Base-by-base conservation (phyloP, 2,113 vertebrate genomes). In the Rutilus rutilus region DNA sequence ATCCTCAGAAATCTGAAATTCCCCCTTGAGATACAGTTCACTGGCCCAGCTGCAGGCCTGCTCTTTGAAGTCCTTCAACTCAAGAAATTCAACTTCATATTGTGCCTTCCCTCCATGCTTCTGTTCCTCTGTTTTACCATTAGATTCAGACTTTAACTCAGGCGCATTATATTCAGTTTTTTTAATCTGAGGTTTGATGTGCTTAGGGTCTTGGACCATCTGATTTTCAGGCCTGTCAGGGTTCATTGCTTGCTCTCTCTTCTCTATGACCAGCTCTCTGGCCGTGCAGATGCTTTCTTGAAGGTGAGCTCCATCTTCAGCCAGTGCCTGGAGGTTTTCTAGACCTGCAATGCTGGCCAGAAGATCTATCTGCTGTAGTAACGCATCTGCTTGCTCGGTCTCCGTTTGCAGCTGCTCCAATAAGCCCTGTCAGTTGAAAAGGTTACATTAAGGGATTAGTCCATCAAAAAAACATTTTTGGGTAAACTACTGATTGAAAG, bases 221-320 rank as follows among this genome's bases (percentile, higher is more conserved):
- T 47, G 78, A 27, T 21, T 54, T 19, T 78, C 75, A n/a, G 82
- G 15, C 50, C 17, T 60, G 54, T 73, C 85, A 25, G 71, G 62
- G 25, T 39, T 71, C 54, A 86, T 19, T 52, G 94, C 94, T 86
- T 93, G 92, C 3, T 96, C 92, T 57, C 94, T 95, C 88, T 95
- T 96, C 67, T 94, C 93, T 78, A 93, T 94, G 91, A 97, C 95
- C 81, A 97, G 93, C 87, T 94, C 93, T 39, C 92, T 95, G 82
- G 95, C 90, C 75, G 91, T 92, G 86, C 90, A 89, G 73, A 97
- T 93, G 50, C 82, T 78, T 36, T 93, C 91, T 73, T 90, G 92
- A 39, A 95, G 90, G 67, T 50, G 86, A 2, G 52, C 23, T 19
- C 82, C 92, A 1, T 94, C 92, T 36, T 89, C 92, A 82, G 92